These are phyloP conservation scores for Trichogramma dendrolimi DNA, from an alignment of 2,888 invertebrate genomes.

Conservation along the genomic window DNA sequence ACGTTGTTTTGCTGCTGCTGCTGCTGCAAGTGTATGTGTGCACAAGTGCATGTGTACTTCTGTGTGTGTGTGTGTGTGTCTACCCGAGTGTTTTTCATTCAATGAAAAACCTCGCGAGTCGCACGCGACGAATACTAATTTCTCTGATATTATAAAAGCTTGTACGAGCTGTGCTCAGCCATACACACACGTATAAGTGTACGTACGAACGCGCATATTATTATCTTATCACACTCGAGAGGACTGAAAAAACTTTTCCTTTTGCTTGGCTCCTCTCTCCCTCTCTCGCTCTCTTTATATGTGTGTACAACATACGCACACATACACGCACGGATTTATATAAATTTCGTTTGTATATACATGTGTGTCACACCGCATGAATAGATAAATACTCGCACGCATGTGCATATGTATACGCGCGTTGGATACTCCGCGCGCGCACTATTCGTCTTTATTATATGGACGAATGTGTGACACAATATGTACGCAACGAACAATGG, in stretches of 20 bases:
- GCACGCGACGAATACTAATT: too few relatives aligned
- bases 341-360: not conserved
- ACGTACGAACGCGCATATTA: not conserved
- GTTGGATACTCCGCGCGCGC: too few relatives aligned
- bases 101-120: too few relatives aligned
- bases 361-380: not conserved
- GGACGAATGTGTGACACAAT: too few relatives aligned
- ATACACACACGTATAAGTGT: not conserved
- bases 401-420: too few relatives aligned
- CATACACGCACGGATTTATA: not conserved
- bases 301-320: not conserved
- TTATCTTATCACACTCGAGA: not conserved
- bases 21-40: not conserved
- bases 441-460: too few relatives aligned
- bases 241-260: not conserved
- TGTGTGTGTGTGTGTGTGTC: not conserved
- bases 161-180: not conserved
- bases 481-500: too few relatives aligned
- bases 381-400: not conserved
- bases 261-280: not conserved
- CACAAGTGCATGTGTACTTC: not conserved
- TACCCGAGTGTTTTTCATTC: not conserved
- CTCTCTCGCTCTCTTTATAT: not conserved
- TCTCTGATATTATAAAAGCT: too few relatives aligned
- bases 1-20: slow-evolving; percentile 8